phyloP scores from a whole-genome alignment of 1,140 invertebrate genomes.

The Drosophila seguyi region DNA sequence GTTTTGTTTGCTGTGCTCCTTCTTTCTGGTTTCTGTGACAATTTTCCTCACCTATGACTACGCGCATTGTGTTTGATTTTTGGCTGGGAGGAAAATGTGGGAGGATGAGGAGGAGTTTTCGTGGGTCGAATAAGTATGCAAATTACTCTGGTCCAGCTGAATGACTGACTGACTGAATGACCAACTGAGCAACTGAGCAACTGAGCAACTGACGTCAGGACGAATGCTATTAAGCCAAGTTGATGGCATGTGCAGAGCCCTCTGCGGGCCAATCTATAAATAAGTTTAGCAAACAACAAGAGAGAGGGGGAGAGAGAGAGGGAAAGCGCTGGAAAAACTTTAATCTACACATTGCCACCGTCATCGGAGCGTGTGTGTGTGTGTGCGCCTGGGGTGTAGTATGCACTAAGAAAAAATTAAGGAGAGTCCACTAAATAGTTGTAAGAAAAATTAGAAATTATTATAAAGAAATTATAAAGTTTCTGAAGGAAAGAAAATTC shows the following conservation, averaged over 20 bases:
- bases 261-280: conserved; percentile 55
- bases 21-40: conserved; percentile 24
- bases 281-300: conserved; percentile 41
- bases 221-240: conserved; percentile 45
- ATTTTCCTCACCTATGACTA: conserved; percentile 48
- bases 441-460: too few species aligned
- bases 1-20: conserved; percentile 10
- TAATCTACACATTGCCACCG: conserved; percentile 13
- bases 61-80: conserved; percentile 37
- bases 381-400: background rate
- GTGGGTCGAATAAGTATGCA: conserved; percentile 38
- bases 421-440: background rate
- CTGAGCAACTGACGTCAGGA: conserved; percentile 29
- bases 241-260: conserved; percentile 37
- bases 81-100: background rate
- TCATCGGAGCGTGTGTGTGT: background rate
- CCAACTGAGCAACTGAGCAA: conserved; percentile 2
- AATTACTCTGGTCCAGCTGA: conserved; percentile 43
- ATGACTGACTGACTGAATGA: background rate
- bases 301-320: background rate
- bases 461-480: too few species aligned
- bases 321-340: conserved; percentile 17
- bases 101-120: background rate
- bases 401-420: background rate
- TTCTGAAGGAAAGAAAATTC: too few species aligned